Conservation (phyloP, 2,797 vertebrate genomes). For the Esox masquinongy region DNA sequence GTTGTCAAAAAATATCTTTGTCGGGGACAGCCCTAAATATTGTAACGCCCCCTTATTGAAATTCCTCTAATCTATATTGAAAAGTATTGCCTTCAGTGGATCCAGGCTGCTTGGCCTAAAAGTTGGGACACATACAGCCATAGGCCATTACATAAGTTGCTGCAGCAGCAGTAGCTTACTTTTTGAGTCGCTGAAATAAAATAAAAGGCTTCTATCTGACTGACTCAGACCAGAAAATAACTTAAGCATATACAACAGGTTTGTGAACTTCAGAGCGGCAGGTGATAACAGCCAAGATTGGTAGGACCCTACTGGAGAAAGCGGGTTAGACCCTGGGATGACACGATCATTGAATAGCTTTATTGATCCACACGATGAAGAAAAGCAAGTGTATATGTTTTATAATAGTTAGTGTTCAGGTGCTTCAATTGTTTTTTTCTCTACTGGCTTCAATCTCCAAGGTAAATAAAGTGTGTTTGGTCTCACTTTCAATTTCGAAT, state of each 20-base stretch:
- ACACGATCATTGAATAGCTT: not conserved
- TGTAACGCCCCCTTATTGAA: not conserved
- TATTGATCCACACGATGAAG: not conserved
- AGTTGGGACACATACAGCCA: not conserved
- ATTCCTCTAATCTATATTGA: not conserved
- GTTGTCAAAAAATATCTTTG: no score
- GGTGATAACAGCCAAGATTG: not conserved
- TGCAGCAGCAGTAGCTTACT: not conserved
- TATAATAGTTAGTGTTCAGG: not conserved
- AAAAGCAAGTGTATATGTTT: not conserved
- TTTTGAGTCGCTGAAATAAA: not conserved
- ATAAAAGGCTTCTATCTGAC: constrained; percentile 40
- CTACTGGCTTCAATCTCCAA: not conserved
- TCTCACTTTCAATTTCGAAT: constrained; percentile 24
- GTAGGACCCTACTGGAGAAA: constrained; percentile 12
- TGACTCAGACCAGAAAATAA: constrained; percentile 8
- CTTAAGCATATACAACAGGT: constrained; percentile 42
- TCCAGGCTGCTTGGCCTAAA: not conserved
- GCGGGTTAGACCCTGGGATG: not conserved
- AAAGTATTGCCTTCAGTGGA: not conserved
- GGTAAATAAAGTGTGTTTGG: not conserved
- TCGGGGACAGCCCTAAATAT: not conserved
- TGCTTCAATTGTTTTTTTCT: not conserved
- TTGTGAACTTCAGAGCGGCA: constrained; percentile 16
- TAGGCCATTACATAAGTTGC: not conserved